A percentile compares a stretch with the other conserved stretches of the same genome.
Evolutionary conservation across 2,888 invertebrate species (phyloP).

Genomic region (Eupeodes latifasciatus): DNA sequence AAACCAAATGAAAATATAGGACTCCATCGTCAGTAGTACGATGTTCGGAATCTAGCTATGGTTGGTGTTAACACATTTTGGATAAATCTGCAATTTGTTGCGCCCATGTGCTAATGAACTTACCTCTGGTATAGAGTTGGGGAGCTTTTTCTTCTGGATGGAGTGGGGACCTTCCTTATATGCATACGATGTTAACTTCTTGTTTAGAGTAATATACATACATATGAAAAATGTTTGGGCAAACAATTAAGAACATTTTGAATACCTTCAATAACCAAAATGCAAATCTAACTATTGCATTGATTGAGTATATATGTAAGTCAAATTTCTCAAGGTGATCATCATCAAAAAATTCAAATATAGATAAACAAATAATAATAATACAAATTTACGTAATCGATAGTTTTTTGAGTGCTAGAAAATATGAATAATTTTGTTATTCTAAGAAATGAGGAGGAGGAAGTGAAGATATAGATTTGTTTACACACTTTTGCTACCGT

Average conservation of each 20-base stretch:
- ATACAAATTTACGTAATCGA: conserved; percentile 18
- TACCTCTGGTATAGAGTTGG: neutral
- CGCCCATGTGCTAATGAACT: conserved; percentile 50
- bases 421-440: neutral
- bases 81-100: conserved; percentile 56
- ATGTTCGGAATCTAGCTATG: neutral
- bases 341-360: conserved; percentile 7
- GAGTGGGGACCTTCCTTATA: neutral
- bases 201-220: neutral
- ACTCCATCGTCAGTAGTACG: neutral
- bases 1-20: neutral
- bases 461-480: neutral
- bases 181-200: neutral
- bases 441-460: neutral
- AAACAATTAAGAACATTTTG: conserved; percentile 40
- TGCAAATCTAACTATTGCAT: conserved; percentile 41
- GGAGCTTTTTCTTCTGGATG: neutral
- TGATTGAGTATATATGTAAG: conserved; percentile 17
- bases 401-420: neutral
- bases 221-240: conserved; percentile 1
- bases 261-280: neutral
- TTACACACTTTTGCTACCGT: conserved; percentile 39
- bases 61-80: conserved; percentile 40
- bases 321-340: conserved; percentile 10
- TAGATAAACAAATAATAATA: neutral